phyloP scores from a whole-genome alignment of 2,888 invertebrate species.

The Cheilosia scutellata region DNA sequence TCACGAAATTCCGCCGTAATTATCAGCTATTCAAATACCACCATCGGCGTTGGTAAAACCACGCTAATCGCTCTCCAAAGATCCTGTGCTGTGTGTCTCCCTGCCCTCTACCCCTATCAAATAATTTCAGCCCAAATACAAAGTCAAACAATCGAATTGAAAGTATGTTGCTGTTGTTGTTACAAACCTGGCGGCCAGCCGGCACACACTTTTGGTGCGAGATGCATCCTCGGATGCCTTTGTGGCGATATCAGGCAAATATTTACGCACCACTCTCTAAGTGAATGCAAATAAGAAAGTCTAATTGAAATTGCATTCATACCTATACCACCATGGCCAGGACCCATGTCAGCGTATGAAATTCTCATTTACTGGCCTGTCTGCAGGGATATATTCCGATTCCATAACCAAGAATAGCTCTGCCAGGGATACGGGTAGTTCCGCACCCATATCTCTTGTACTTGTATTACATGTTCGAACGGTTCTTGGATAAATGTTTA shows the following conservation, averaged over 20 bases:
- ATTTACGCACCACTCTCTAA: slow-evolving; percentile 72
- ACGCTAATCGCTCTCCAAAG: slow-evolving; percentile 30
- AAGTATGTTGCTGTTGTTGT: slow-evolving; percentile 55
- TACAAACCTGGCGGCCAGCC: slow-evolving; percentile 5
- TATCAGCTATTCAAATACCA: slow-evolving; percentile 34
- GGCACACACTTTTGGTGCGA: slow-evolving; percentile 4
- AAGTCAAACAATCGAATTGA: slow-evolving; percentile 58
- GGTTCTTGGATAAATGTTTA: slow-evolving; percentile 61
- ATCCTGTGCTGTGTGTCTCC: neutral
- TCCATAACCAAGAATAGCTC: neutral
- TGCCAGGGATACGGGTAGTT: neutral
- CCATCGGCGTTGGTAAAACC: slow-evolving; percentile 22
- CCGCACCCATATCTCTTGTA: neutral
- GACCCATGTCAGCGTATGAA: slow-evolving; percentile 75
- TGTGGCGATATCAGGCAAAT: slow-evolving; percentile 64
- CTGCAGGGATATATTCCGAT: slow-evolving; percentile 27
- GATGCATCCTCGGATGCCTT: slow-evolving; percentile 56
- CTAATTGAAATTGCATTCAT: slow-evolving; percentile 77
- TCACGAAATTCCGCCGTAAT: slow-evolving; percentile 35
- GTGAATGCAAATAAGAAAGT: slow-evolving; percentile 73
- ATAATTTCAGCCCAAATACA: slow-evolving; percentile 1
- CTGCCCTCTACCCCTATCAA: neutral
- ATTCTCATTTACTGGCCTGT: slow-evolving; percentile 74
- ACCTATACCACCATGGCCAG: slow-evolving; percentile 16
- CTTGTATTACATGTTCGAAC: slow-evolving; percentile 2